Conservation (phyloP, 2,113 vertebrate species). For the Propithecus coquereli region DNA sequence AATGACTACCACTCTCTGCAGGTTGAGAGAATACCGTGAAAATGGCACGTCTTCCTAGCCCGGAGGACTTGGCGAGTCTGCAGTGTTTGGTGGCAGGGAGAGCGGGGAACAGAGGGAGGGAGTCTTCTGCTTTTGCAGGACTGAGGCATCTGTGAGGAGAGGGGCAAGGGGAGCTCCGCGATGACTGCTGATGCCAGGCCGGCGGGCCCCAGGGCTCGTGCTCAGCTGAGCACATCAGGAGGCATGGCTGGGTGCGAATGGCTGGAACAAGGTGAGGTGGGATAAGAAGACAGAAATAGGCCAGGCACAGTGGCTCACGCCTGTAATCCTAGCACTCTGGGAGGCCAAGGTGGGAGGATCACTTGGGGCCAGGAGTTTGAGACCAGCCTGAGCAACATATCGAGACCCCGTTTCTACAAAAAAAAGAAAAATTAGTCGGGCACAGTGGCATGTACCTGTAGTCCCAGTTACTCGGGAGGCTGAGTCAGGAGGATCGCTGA, state of each 20-base stretch:
- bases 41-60: neutral
- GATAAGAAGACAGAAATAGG: neutral
- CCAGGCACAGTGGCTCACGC: no score
- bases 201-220: no score
- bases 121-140: neutral
- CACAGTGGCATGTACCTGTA: no score
- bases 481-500: no score
- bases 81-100: neutral
- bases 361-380: no score
- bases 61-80: neutral
- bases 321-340: no score
- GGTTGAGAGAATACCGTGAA: neutral
- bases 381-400: no score
- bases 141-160: neutral
- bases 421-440: no score
- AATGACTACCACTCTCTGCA: neutral
- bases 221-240: neutral
- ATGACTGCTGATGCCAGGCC: neutral
- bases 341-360: no score
- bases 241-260: neutral
- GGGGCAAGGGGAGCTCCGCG: fast-evolving
- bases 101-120: neutral
- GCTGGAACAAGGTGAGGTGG: neutral
- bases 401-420: no score
- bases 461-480: no score